Evolutionary conservation across 2,113 vertebrate species (phyloP).

Genomic region (Ammodytes marinus): DNA sequence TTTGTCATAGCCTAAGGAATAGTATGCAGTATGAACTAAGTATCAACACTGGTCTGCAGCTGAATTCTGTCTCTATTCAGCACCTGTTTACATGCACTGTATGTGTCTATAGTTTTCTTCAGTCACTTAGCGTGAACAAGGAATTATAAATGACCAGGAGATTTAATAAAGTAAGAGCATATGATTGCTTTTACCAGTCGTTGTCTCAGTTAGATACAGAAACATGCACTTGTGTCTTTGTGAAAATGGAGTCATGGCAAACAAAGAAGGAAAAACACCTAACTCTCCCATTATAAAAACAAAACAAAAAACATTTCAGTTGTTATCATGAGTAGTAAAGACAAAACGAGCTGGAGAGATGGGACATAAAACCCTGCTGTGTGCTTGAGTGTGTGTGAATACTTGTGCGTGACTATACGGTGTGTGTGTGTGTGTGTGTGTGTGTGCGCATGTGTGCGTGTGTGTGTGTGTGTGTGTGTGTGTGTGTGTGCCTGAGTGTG

Average conservation of each 20-base stretch:
- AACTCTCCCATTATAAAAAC: slow-evolving; percentile 13
- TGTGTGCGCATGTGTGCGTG: slow-evolving; percentile 32
- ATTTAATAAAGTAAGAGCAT: slow-evolving; percentile 15
- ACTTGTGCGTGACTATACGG: slow-evolving; percentile 18
- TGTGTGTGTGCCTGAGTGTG: slow-evolving; percentile 33
- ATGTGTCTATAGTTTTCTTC: not conserved
- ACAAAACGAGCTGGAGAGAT: slow-evolving; percentile 47
- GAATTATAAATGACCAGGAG: not conserved
- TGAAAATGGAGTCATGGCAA: slow-evolving; percentile 24
- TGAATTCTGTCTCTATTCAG: not conserved
- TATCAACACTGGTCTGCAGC: not conserved
- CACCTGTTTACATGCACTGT: not conserved
- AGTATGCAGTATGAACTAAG: not conserved
- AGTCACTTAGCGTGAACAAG: not conserved
- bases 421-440: slow-evolving; percentile 26
- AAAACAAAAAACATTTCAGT: slow-evolving; percentile 48
- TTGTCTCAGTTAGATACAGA: no score
- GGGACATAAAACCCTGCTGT: slow-evolving; percentile 51
- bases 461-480: slow-evolving; percentile 24
- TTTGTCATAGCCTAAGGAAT: not conserved
- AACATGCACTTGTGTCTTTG: not conserved
- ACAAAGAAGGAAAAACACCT: slow-evolving; percentile 22
- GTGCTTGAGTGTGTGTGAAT: slow-evolving; percentile 31
- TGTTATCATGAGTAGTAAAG: slow-evolving; percentile 50
- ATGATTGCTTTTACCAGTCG: not conserved